Evolutionary conservation across 2,113 vertebrate genomes (phyloP), one percentile per base, ranked within the genome.

Genomic region (Bucco capensis): DNA sequence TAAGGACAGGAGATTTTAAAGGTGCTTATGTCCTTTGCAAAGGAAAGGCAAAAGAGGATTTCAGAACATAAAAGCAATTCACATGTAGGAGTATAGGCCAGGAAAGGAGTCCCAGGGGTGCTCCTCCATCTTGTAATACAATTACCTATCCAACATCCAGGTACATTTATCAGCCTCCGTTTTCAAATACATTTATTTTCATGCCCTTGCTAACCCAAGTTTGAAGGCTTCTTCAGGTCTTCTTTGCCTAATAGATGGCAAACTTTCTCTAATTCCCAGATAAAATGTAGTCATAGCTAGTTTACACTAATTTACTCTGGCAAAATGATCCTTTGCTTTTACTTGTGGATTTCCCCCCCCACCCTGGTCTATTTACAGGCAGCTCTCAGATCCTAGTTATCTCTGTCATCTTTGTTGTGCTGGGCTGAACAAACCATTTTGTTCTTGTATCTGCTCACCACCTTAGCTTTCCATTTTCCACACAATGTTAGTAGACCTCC

Each of bases 1-100:
- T 37, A 76, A 61, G 22, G 13, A 57, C 35, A 44, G 38, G 44
- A 82, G 71, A 78, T 85, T 84, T 73, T 70, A 79, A 73, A 90
- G 67, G 51, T 89, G 67, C 58, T 46, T 50, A 50, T 50, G 62
- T 73, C 62, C 46, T 66, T 40, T 57, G 57, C 71, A 94, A 78
- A 90, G 50, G 37, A 89, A 79, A 95, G 46, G n/a, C 53, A 94
- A 64, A 89, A 50, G 18, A 51, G 46, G 58, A 49, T 84, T 92
- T 84, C 57, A 47, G 46, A 67, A 66, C 22, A 25, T 58, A 54
- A 85, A 64, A 70, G 42, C 51, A 50, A 54, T 51, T 10, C n/a
- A 31, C 23, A 14, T n/a, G 30, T 56, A 69, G 66, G 33, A 44
- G 23, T 69, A 54, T 5, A 53, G 74, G 40, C 38, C 78, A 61